Evolutionary conservation across 2,888 invertebrate genomes (phyloP).

Genomic region (Candidula unifasciata): DNA sequence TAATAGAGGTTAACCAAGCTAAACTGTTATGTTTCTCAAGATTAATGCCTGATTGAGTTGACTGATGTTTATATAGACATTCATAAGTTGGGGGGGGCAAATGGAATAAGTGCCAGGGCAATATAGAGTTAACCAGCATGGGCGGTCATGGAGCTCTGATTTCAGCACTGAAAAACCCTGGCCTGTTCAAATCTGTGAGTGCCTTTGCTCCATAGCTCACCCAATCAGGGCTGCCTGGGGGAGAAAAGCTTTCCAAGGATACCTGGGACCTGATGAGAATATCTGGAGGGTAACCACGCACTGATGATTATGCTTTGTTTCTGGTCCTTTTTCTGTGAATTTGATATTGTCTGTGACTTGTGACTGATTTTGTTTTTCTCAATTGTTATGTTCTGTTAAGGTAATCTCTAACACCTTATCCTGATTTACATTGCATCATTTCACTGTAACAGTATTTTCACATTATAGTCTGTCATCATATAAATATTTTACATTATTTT

Average conservation of each 20-base stretch:
- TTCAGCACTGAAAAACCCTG: slow-evolving; percentile 92
- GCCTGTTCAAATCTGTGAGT: slow-evolving; percentile 88
- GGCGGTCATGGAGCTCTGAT: slow-evolving; percentile 98
- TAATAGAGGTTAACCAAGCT: too few species aligned
- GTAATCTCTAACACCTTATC: too few species aligned
- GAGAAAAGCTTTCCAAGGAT: slow-evolving; percentile 86
- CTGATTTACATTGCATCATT: too few species aligned
- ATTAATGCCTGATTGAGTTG: background rate
- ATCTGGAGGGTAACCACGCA: slow-evolving; percentile 73
- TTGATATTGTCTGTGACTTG: too few species aligned
- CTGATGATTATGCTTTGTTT: too few species aligned
- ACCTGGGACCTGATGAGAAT: slow-evolving; percentile 80
- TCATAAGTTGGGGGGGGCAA: background rate
- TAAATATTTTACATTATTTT: too few species aligned
- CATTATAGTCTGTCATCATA: too few species aligned
- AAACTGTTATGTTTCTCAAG: background rate
- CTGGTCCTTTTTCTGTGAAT: too few species aligned
- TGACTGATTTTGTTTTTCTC: too few species aligned
- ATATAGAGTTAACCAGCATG: too few species aligned
- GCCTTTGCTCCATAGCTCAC: slow-evolving; percentile 96
- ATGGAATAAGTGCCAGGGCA: background rate
- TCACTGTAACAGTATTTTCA: too few species aligned
- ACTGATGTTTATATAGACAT: background rate
- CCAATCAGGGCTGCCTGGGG: slow-evolving; percentile 93
- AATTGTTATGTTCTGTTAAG: too few species aligned